Conservation (phyloP, 2,888 invertebrate species). For the Maniola hyperantus region DNA sequence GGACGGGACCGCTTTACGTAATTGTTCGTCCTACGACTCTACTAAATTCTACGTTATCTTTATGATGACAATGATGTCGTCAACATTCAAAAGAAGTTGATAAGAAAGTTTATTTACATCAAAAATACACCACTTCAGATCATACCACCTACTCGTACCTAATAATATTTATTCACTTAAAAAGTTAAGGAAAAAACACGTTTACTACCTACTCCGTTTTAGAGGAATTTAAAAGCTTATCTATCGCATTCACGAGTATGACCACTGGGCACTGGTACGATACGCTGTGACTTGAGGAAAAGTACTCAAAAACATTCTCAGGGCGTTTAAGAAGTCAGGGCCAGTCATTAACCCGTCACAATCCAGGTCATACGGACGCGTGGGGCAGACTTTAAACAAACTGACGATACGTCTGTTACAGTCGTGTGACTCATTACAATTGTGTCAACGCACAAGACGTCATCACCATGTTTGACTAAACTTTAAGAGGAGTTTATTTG, state of each 20-base stretch:
- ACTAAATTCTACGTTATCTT: not conserved
- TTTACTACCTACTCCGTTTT: not conserved
- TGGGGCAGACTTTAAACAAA: constrained; percentile 59
- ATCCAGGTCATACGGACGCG: constrained; percentile 68
- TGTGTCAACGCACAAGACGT: constrained; percentile 31
- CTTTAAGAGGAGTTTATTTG: not conserved
- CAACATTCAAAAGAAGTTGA: not conserved
- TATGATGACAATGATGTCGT: not conserved
- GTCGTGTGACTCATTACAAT: constrained; percentile 58
- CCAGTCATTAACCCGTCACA: constrained; percentile 72
- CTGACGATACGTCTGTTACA: constrained; percentile 48
- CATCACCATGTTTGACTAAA: constrained; percentile 37
- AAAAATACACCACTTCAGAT: not conserved
- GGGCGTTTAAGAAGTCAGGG: constrained; percentile 63
- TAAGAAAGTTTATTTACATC: not conserved
- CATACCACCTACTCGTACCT: not conserved
- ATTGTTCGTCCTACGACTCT: not conserved
- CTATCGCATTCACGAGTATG: not conserved
- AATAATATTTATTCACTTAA: not conserved
- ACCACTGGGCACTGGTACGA: not conserved
- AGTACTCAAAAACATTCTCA: constrained; percentile 59
- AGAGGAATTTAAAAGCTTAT: not conserved
- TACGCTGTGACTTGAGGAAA: constrained; percentile 35
- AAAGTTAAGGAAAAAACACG: not conserved
- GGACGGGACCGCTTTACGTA: not conserved